Percentiles rank a stretch among this genome's conserved stretches.
phyloP scores from a whole-genome alignment of 2,888 invertebrate species.

The Gymnosoma rotundatum region DNA sequence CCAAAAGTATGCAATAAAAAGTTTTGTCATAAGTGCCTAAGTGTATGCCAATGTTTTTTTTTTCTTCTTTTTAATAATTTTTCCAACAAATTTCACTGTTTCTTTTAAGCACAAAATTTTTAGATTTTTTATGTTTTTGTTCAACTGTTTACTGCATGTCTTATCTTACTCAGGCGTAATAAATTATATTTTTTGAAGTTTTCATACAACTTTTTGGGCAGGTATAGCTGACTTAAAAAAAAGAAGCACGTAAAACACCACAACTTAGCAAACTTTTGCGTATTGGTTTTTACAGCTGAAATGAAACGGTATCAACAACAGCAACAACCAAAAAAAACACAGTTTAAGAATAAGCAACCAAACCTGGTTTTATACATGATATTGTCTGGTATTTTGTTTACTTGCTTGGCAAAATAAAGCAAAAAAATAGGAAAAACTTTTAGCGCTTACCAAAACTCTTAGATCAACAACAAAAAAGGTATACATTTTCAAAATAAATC shows the following conservation, averaged over 20 bases:
- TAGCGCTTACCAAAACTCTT: constrained; percentile 45
- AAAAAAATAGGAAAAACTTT: constrained; percentile 17
- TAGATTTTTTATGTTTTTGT: no score
- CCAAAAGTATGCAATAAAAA: constrained; percentile 64
- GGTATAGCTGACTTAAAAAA: constrained; percentile 25
- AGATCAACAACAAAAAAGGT: constrained; percentile 31
- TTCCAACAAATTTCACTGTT: constrained; percentile 42
- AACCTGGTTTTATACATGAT: constrained; percentile 65
- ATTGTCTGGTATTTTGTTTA: constrained; percentile 73
- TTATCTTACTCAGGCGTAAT: constrained; percentile 75
- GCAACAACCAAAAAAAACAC: constrained; percentile 20
- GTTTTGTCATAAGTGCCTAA: constrained; percentile 67
- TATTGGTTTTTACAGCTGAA: constrained; percentile 59
- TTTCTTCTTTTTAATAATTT: constrained; percentile 19
- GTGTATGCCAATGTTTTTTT: constrained; percentile 60
- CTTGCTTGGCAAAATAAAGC: constrained; percentile 69
- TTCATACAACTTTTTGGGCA: constrained; percentile 67
- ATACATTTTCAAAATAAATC: neutral
- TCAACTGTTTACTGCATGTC: constrained; percentile 64
- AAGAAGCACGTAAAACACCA: constrained; percentile 6
- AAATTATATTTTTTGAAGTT: constrained; percentile 79
- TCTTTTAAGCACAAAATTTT: constrained; percentile 4
- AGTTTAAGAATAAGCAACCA: constrained; percentile 54
- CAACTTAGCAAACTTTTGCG: constrained; percentile 63
- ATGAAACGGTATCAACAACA: constrained; percentile 16